Base-by-base conservation (phyloP, 2,888 invertebrate genomes). In the Sinotaia quadrata region DNA sequence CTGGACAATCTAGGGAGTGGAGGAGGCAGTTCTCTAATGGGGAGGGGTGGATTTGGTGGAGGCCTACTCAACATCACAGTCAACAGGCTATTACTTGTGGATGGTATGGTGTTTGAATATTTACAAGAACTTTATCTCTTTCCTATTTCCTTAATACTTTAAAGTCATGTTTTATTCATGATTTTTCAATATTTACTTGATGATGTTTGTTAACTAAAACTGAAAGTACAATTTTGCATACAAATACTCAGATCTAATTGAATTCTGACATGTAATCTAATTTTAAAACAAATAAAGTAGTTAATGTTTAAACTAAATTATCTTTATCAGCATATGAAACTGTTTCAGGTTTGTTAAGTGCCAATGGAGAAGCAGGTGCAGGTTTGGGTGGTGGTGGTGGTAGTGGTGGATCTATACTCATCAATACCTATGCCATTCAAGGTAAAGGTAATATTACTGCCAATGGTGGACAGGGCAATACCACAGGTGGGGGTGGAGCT, bases 1-100 rank as follows among this genome's bases (percentile, higher is more conserved):
- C 78, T 81, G n/a, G 56, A 34, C 8, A 63, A 73, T 31, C 67
- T 74, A 15, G 83, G 83, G 29, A 82, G 83, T 69, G 82, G 81
- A 18, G 83, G 83, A 47, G 81, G 80, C 27, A 77, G 69, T 21
- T 68, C 71, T 21, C 49, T 59, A 10, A 34, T n/a, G 31, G 80
- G 78, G 1, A 60, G 67, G 18, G 78, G 78, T 37, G 83, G 83
- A 24, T 69, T 74, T 7, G 79, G 78, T 10, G 83, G 83, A n/a
- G 82, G 82, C n/a, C 76, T 75, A 31, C 74, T 83, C 3, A 76
- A 78, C 34, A 70, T 81, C 27, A 71, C 66, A 18, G 71, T 81
- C n/a, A 72, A 67, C 67, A 60, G 60, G 27, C 62, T 68, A 24
- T 69, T 82, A 1, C 69, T 61, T 10, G 58, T 78, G 12, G 75